Base-by-base conservation (phyloP, 2,113 vertebrate genomes). In the Chlamydotis undulata region DNA sequence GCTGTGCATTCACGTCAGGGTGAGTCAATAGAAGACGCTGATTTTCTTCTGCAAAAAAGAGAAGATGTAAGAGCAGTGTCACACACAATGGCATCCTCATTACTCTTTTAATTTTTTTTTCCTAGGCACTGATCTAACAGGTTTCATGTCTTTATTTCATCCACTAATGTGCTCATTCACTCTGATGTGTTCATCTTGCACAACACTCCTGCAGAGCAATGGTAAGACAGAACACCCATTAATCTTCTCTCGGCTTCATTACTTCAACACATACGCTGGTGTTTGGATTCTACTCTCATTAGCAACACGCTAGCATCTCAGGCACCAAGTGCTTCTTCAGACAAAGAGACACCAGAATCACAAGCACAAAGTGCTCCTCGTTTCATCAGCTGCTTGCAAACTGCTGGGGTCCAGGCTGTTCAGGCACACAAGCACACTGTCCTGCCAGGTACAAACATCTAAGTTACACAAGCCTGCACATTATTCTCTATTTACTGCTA, bases 21-120 rank as follows among this genome's bases (percentile, higher is more conserved):
- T 94, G 93, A n/a, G 83, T 85, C 94, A 99, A 52, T 15, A 99
- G 96, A 14, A 98, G 68, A 50, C 92, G 98, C 93, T 99, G 98
- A 74, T 99, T 99, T 93, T 99, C 98, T 65, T 99, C 99, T 99
- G 97, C 53, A 97, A 95, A 61, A 61, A 97, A 94, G 19, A 87
- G 8, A 29, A 41, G 19, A 15, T 4, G 12, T 10, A 49, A 45
- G 37, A 82, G 35, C 28, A 24, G 0, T 0, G 22, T 5, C 77
- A 77, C 26, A 7, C 24, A 26, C n/a, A 5, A 0, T 6, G 25
- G 14, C 67, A 65, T 2, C 25, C 7, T 4, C 31, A 1, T 14
- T 49, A 39, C 29, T 25, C 43, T 41, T 9, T 5, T 2, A 17
- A 3, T 49, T n/a, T 25, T 5, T 31, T 6, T 4, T 9, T 8